Percentiles rank a stretch among this genome's conserved stretches.
Conservation (phyloP, 2,888 invertebrate genomes). For the Bombyx huttoni region DNA sequence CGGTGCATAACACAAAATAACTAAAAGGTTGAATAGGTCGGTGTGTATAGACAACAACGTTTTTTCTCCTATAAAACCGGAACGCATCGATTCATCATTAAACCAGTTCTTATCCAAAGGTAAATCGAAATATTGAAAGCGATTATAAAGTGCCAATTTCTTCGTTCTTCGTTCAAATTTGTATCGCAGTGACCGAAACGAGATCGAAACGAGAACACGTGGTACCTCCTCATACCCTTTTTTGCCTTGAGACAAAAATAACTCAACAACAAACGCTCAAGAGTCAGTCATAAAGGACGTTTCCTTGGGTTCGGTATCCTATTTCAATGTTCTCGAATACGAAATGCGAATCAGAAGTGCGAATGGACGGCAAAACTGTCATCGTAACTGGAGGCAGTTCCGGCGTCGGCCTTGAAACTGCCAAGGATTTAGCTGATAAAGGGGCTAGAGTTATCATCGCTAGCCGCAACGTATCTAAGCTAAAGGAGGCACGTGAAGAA, state of each 20-base stretch:
- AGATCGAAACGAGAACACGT: slow-evolving; percentile 13
- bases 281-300: neutral
- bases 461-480: slow-evolving; percentile 59
- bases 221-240: slow-evolving; percentile 14
- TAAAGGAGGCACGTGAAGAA: slow-evolving; percentile 35
- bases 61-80: neutral
- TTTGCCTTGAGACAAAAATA: slow-evolving; percentile 13
- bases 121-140: neutral
- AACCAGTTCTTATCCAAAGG: neutral
- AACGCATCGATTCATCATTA: neutral
- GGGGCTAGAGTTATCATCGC: slow-evolving; percentile 67
- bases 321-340: neutral
- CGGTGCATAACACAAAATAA: too few species aligned
- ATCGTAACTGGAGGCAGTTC: slow-evolving; percentile 55
- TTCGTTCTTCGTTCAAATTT: too few species aligned
- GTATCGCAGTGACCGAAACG: neutral
- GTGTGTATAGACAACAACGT: neutral
- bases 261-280: neutral
- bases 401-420: slow-evolving; percentile 55
- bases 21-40: too few species aligned
- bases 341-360: slow-evolving; percentile 31
- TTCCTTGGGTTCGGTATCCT: neutral
- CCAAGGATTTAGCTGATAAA: slow-evolving; percentile 49
- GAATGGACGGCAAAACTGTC: slow-evolving; percentile 45
- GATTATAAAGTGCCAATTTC: neutral